Evolutionary conservation across 2,797 vertebrate genomes (phyloP).

Genomic region (Acanthopagrus latus): DNA sequence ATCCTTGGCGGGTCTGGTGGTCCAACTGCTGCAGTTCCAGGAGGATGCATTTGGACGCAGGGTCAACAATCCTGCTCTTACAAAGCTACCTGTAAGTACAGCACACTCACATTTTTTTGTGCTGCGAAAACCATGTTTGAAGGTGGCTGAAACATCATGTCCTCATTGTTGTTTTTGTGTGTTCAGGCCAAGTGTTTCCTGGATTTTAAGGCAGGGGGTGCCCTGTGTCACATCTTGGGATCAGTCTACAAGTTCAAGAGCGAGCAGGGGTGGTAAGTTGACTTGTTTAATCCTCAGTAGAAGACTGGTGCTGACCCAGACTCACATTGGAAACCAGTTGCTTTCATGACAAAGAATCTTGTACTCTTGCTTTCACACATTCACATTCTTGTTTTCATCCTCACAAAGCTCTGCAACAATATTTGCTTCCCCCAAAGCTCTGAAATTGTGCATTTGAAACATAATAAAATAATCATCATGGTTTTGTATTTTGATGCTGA

Average conservation of each 20-base stretch:
- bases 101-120: background rate
- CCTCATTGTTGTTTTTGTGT: constrained; percentile 1
- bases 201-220: constrained; percentile 97
- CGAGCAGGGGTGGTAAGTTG: constrained; percentile 97
- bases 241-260: constrained; percentile 99
- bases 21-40: constrained; percentile 98
- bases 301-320: fast-evolving
- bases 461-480: no score
- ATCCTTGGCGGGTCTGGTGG: constrained; percentile 92
- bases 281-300: background rate
- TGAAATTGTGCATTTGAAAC: background rate
- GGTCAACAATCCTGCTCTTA: constrained; percentile 98
- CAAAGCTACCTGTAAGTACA: constrained; percentile 95
- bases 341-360: background rate
- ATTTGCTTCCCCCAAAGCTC: background rate
- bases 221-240: constrained; percentile 96
- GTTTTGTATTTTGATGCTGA: background rate
- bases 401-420: background rate
- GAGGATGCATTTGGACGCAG: constrained; percentile 98
- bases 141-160: background rate
- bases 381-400: background rate
- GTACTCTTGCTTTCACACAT: background rate
- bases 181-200: constrained; percentile 96
- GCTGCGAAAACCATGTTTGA: background rate
- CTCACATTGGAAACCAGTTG: background rate